Evolutionary conservation across 1,140 invertebrate genomes (phyloP), one percentile per base, ranked within the genome.

Genomic region (Littorina saxatilis): DNA sequence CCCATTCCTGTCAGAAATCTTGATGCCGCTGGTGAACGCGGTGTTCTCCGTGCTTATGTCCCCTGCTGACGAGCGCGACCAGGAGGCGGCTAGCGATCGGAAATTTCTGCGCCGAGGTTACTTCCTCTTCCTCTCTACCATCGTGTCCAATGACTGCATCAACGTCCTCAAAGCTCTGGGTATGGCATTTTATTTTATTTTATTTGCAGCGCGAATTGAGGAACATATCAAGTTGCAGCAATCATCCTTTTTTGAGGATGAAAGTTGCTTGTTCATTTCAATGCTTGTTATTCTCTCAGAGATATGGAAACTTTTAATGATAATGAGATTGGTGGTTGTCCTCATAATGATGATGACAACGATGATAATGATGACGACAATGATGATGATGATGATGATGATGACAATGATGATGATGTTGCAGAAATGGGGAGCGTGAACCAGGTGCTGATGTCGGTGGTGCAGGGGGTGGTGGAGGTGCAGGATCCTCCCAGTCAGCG

Each of bases 401-500:
- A 13, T 66, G 29, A 29, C 20, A 17, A 47, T 23, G 63, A 50
- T 70, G 37, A 43, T 0, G 32, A 1, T 87, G 63, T 88, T 89
- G 37, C 83, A 93, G 93, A 92, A 39, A 82, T 88, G 58, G 85
- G 89, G 63, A 90, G 91, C 86, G 82, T 93, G 43, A 88, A 92
- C 35, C 88, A 93, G 83, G 92, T 94, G 17, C 85, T 94, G 76
- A 87, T 92, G 72, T 94, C 94, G 5, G 86, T 94, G 55, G 92
- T 94, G 39, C 93, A 94, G 85, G 94, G 94, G 35, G 93, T 94
- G 50, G 93, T 94, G 3, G 92, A 94, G 72, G 92, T 93, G 86
- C 92, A 93, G 43, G 94, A 95, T 87, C 94, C 94, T 29, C 89
- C 93, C 91, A 92, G 92, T 78, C 94, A 95, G 87, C 94, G 94